Evolutionary conservation across 2,797 vertebrate species (phyloP).

Genomic region (Borostomias antarcticus): DNA sequence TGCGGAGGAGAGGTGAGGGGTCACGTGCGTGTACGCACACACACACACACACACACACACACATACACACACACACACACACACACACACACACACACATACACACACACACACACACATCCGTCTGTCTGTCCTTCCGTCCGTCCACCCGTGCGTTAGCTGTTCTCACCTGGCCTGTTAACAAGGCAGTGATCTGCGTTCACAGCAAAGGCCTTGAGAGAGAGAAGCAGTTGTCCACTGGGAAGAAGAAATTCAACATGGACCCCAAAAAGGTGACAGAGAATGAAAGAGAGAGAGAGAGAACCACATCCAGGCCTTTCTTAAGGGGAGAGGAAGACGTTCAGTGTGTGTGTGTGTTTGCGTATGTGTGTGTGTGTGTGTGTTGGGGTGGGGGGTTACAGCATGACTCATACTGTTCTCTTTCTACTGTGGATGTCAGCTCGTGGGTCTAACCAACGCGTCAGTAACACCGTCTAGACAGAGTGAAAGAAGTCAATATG

Average conservation of each 20-base stretch:
- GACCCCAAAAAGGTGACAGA: conserved; percentile 85
- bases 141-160: no score
- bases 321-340: not conserved
- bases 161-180: not conserved
- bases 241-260: conserved; percentile 95
- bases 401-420: no score
- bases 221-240: conserved; percentile 78
- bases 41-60: no score
- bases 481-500: no score
- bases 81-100: conserved; percentile 18
- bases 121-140: not conserved
- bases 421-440: no score
- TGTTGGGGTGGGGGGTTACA: no score
- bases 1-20: conserved; percentile 73
- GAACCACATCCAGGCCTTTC: not conserved
- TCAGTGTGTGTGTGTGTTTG: no score
- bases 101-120: conserved; percentile 15
- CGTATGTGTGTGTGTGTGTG: no score
- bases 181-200: not conserved
- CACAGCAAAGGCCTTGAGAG: conserved; percentile 80
- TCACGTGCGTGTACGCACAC: no score
- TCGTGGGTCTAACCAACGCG: no score
- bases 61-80: no score
- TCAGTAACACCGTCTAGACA: no score
- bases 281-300: not conserved